phyloP scores from a whole-genome alignment of 2,888 invertebrate species.

The Gordius sp. region DNA sequence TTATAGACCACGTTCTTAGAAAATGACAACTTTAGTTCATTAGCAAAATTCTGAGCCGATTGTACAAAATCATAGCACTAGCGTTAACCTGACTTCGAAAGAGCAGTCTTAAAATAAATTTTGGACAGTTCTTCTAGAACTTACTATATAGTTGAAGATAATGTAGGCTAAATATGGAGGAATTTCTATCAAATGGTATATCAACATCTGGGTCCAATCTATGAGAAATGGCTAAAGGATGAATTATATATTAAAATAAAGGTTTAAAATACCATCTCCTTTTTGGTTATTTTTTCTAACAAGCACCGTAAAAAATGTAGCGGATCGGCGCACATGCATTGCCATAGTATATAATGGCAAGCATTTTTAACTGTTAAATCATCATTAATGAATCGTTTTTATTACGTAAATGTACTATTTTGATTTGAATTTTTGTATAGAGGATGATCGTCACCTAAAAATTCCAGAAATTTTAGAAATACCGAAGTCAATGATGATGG shows the following conservation, averaged over 20 bases:
- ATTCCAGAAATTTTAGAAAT: not conserved
- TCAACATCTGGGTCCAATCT: not conserved
- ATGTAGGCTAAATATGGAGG: slow-evolving; percentile 73
- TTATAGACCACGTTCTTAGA: no score
- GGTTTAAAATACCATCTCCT: slow-evolving; percentile 1
- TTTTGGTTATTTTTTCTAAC: not conserved
- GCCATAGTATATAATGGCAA: slow-evolving; percentile 1
- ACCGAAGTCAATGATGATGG: slow-evolving; percentile 3
- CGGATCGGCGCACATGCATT: not conserved
- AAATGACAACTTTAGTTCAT: no score
- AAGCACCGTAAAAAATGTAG: not conserved
- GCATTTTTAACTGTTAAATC: not conserved
- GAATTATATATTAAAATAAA: not conserved
- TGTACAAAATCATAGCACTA: no score
- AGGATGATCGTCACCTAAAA: not conserved
- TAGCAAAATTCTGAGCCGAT: no score
- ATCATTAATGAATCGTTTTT: not conserved
- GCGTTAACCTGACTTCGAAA: no score
- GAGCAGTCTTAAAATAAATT: no score
- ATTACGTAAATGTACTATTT: not conserved
- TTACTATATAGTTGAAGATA: slow-evolving; percentile 78
- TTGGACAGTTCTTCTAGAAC: no score
- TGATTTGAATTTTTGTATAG: no score
- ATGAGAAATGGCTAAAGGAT: slow-evolving; percentile 2
- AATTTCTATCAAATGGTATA: slow-evolving; percentile 24